phyloP scores from a whole-genome alignment of 2,888 invertebrate genomes.

The Drosophila vallismaia region DNA sequence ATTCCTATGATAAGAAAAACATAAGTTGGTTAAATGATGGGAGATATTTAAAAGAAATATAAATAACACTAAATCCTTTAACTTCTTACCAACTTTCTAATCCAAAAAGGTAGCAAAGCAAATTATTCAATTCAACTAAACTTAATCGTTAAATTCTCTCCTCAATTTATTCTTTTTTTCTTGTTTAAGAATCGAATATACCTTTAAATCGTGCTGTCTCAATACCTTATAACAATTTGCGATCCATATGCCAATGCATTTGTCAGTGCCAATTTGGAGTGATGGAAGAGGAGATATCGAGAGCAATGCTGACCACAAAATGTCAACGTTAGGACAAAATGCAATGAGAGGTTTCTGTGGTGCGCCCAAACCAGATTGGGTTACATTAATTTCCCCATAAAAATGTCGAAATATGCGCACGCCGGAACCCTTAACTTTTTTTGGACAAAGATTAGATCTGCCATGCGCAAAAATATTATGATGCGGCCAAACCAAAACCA shows the following conservation, averaged over 20 bases:
- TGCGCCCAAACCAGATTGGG: constrained; percentile 61
- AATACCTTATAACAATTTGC: constrained; percentile 7
- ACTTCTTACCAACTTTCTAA: no score
- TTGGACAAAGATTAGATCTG: constrained; percentile 74
- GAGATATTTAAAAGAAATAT: background rate
- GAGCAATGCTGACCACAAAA: constrained; percentile 60
- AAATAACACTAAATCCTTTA: no score
- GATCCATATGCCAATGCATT: constrained; percentile 57
- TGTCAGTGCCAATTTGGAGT: constrained; percentile 62
- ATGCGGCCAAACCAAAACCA: constrained; percentile 55
- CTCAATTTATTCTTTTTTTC: background rate
- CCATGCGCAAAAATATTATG: constrained; percentile 77
- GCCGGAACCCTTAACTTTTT: constrained; percentile 49
- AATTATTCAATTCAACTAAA: background rate
- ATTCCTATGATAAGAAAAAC: no score
- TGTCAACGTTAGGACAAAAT: constrained; percentile 78
- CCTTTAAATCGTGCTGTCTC: background rate
- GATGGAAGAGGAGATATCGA: constrained; percentile 39
- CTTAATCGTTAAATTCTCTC: background rate
- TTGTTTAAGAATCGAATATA: background rate
- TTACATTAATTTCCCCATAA: constrained; percentile 75
- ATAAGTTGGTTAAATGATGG: background rate
- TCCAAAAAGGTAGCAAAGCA: no score
- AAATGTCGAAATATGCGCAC: constrained; percentile 69
- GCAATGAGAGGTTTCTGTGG: constrained; percentile 70